Evolutionary conservation across 2,113 vertebrate genomes (phyloP), one percentile per base, ranked within the genome.

Genomic region (Cavia aperea): DNA sequence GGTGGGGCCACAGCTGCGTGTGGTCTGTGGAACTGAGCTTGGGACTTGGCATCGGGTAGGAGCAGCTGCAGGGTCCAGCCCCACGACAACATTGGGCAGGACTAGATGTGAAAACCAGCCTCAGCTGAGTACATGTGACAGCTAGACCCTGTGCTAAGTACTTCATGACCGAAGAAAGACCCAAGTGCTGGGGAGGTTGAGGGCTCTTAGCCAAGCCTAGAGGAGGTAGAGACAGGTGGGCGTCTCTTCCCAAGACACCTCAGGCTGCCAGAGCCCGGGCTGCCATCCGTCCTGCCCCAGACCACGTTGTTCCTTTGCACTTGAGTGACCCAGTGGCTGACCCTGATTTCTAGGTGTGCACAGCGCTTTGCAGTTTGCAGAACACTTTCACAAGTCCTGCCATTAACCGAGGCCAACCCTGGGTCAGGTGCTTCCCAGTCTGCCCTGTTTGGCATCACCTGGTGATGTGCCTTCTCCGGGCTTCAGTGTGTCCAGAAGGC

Each of bases 401-500:
- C 31, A 0, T 62, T 66, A n/a, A 65, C 73, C 1, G 21, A 0
- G 43, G 36, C 43, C 21, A 10, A 4, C 9, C 10, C 54, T 78
- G 31, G 31, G 18, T 16, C 43, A 29, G 24, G 16, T 15, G 26
- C 60, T 46, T 63, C 88, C 29, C 21, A 19, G 39, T n/a, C 56
- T 12, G 26, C 21, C 46, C 33, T 16, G 2, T 7, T 39, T 88
- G 31, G 33, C 51, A 33, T 60, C 75, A 46, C 21, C 91, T 88
- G 23, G 75, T 95, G 92, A 63, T 66, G 70, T 46, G 72, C 39
- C 54, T 12, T 87, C 89, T 95, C 91, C 73, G 81, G 81, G 23
- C 63, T 49, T 68, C 49, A 6, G 1, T 10, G 29, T 63, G 26
- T 16, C 3, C 51, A 5, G 5, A 18, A 26, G 56, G 49, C 26